A percentile compares a stretch with the other conserved stretches of the same genome.
Conservation (phyloP, 2,113 vertebrate genomes). For the Choloepus hoffmanni region DNA sequence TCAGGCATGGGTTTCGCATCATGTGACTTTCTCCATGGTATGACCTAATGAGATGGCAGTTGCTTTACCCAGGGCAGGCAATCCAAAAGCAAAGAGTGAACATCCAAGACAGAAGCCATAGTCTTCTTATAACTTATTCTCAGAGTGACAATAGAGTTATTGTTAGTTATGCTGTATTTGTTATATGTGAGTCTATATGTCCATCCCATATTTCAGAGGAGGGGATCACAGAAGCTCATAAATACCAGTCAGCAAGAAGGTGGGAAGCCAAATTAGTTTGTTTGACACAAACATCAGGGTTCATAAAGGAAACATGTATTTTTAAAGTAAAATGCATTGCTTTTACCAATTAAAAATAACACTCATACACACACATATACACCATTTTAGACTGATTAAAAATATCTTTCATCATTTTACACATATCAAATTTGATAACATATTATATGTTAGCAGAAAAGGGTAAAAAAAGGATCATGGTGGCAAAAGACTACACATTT, state of each 20-base stretch:
- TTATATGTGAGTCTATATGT: neutral
- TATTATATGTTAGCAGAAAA: neutral
- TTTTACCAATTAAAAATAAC: neutral
- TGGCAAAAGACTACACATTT: neutral
- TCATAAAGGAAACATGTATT: neutral
- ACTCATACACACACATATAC: neutral
- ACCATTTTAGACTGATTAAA: neutral
- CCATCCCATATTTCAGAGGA: accelerated
- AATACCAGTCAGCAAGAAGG: neutral
- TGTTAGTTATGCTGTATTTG: neutral
- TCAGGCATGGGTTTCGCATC: neutral
- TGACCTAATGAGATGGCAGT: neutral
- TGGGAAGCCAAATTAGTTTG: accelerated
- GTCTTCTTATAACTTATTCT: neutral
- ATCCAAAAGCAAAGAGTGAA: neutral
- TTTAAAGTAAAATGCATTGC: neutral
- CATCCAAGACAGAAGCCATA: neutral
- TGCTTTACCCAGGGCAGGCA: neutral
- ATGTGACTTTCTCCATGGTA: neutral
- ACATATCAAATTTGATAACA: neutral
- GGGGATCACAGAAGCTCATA: neutral
- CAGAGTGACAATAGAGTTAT: neutral
- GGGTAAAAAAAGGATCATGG: neutral
- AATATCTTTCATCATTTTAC: neutral
- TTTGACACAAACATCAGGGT: neutral